Base-by-base conservation (phyloP, 2,888 invertebrate genomes). In the Steinernema carpocapsae region DNA sequence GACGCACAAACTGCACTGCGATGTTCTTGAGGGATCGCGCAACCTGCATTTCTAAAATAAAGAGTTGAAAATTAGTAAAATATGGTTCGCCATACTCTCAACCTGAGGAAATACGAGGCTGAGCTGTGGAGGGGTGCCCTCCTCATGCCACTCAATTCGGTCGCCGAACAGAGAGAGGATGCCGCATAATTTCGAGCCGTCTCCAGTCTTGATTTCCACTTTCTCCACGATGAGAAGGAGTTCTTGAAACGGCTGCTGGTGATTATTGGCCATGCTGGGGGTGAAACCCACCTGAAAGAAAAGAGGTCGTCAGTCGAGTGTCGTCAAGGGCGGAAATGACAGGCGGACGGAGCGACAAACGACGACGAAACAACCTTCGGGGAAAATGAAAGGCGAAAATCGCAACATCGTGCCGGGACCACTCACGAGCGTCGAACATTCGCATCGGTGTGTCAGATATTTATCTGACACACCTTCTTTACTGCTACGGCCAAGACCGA, bases 1-100 rank as follows among this genome's bases (percentile, higher is more conserved):
- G 94, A 78, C 99, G 90, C 24, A 96, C 94, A 24, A 97, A 92
- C 91, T 99, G 99, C n/a, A 99, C 90, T 74, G 99, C 94, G 90
- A 99, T 99, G 29, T 95, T 93, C 89, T 99, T 99, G 29, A 95
- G 95, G 84, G 93, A 95, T 0, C 97, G 96, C 7, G 91, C 91
- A 84, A 99, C 97, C 90, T 97, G 95, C 91, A 99, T 97, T 80
- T 93, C 94, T 43, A 43, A 43, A 43, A 43, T 7, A 89, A 70
- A 24, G 37, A 72, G n/a, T 72, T 24, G 3, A 26, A 46, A n/a
- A 37, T 12, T 37, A 45, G 26, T 4, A 74, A 32, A 73, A 24
- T 72, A 17, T 46, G 22, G 19, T n/a, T 22, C 29, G 24, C 10
- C 74, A 70, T n/a, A 86, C 86, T 82, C 79, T 84, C 83, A 51